Evolutionary conservation across 2,888 invertebrate species (phyloP).

Genomic region (Leptinotarsa juncta): DNA sequence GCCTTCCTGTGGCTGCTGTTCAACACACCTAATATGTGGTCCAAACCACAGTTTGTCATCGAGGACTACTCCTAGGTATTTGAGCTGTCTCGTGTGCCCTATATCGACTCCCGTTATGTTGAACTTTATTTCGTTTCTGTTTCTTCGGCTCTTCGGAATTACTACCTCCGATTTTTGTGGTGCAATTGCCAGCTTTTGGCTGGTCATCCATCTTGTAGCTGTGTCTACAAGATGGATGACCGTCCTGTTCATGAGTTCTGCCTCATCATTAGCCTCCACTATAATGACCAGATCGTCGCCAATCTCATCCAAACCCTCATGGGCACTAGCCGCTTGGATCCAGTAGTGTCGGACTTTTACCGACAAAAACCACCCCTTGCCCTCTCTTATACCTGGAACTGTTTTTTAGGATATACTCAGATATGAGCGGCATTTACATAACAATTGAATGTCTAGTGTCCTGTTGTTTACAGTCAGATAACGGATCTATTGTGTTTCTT

Average conservation of each 20-base stretch:
- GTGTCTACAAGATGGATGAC: too few relatives aligned
- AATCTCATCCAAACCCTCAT: constrained; percentile 6
- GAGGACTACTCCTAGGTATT: constrained; percentile 29
- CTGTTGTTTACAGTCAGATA: too few relatives aligned
- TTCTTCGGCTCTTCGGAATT: constrained; percentile 13
- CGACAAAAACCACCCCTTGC: too few relatives aligned
- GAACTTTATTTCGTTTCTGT: neutral
- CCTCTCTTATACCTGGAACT: too few relatives aligned
- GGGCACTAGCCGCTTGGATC: too few relatives aligned
- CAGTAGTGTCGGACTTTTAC: too few relatives aligned
- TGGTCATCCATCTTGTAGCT: constrained; percentile 27
- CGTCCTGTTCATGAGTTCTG: too few relatives aligned
- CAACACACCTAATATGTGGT: constrained; percentile 13
- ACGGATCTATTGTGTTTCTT: too few relatives aligned
- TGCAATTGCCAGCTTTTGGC: constrained; percentile 23
- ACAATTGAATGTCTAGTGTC: too few relatives aligned
- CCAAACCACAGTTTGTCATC: constrained; percentile 22
- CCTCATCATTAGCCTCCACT: constrained; percentile 11
- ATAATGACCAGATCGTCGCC: constrained; percentile 37
- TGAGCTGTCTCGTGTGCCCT: neutral
- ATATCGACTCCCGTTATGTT: neutral
- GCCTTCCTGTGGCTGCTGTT: neutral
- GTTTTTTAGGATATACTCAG: too few relatives aligned
- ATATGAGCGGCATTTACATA: too few relatives aligned
- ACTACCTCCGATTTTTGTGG: constrained; percentile 27